Evolutionary conservation across 1,140 invertebrate genomes (phyloP).

Genomic region (Cotesia chilonis): DNA sequence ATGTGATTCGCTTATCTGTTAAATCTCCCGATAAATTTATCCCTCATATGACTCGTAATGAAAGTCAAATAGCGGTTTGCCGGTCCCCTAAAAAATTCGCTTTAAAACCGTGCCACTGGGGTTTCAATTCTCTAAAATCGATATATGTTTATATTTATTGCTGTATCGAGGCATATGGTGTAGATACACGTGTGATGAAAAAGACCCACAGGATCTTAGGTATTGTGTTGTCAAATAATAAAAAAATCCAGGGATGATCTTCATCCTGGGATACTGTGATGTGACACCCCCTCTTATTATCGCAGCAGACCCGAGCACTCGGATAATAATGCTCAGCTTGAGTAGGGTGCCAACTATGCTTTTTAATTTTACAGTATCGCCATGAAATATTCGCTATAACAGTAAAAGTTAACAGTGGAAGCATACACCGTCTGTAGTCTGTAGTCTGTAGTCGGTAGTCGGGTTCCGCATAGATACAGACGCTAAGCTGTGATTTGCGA

Average conservation of each 20-base stretch:
- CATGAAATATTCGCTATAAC: constrained; percentile 62
- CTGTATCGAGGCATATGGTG: constrained; percentile 55
- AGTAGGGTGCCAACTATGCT: constrained; percentile 48
- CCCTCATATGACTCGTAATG: constrained; percentile 60
- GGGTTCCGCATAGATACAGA: neutral
- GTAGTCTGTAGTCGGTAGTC: too few relatives aligned
- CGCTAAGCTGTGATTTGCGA: constrained; percentile 61
- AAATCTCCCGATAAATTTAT: constrained; percentile 42
- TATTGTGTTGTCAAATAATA: too few relatives aligned
- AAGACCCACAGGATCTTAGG: too few relatives aligned
- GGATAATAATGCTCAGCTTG: constrained; percentile 8
- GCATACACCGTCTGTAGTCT: neutral
- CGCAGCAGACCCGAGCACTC: constrained; percentile 41
- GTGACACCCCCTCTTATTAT: constrained; percentile 54
- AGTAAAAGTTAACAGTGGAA: constrained; percentile 51
- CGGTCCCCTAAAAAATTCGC: constrained; percentile 31
- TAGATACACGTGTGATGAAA: constrained; percentile 31
- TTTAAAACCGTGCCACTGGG: constrained; percentile 23
- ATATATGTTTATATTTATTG: too few relatives aligned
- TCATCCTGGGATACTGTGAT: too few relatives aligned
- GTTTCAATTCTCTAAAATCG: too few relatives aligned
- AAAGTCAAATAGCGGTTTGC: constrained; percentile 66
- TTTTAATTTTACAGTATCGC: constrained; percentile 66
- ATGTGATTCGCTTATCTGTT: constrained; percentile 30
- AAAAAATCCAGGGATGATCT: constrained; percentile 12